phyloP scores from a whole-genome alignment of 2,113 vertebrate species.

The Phocoena sinus region DNA sequence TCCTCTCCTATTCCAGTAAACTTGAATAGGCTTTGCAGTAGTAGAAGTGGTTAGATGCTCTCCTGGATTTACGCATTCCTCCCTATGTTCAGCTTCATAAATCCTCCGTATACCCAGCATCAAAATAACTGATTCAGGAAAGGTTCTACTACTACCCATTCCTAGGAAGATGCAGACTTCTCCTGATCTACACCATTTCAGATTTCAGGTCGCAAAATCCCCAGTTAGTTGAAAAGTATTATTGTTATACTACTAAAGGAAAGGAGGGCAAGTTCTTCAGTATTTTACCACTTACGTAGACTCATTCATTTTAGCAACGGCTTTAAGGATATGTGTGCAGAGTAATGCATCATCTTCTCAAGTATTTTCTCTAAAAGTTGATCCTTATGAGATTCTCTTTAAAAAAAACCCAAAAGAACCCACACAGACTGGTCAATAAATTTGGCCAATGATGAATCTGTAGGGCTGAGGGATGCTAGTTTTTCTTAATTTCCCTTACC shows the following conservation, averaged over 20 bases:
- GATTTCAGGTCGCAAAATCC: neutral
- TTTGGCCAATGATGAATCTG: neutral
- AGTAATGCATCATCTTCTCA: neutral
- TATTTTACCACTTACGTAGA: neutral
- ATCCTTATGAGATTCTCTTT: neutral
- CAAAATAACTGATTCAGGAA: neutral
- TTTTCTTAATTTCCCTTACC: neutral
- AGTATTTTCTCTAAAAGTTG: neutral
- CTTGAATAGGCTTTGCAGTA: neutral
- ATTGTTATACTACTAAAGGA: neutral
- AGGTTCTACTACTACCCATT: neutral
- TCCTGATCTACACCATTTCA: neutral
- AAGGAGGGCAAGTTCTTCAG: neutral
- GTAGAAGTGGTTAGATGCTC: neutral
- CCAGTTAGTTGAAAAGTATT: neutral
- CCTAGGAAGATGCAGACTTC: neutral
- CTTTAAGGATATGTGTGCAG: neutral
- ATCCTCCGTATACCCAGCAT: neutral
- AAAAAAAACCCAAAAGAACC: neutral
- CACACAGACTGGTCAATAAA: neutral
- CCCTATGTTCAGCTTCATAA: neutral
- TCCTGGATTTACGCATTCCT: neutral
- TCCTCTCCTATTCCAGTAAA: neutral
- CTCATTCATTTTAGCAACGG: neutral
- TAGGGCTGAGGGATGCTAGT: neutral